phyloP scores from a whole-genome alignment of 2,797 vertebrate genomes.

The Chelmon rostratus region DNA sequence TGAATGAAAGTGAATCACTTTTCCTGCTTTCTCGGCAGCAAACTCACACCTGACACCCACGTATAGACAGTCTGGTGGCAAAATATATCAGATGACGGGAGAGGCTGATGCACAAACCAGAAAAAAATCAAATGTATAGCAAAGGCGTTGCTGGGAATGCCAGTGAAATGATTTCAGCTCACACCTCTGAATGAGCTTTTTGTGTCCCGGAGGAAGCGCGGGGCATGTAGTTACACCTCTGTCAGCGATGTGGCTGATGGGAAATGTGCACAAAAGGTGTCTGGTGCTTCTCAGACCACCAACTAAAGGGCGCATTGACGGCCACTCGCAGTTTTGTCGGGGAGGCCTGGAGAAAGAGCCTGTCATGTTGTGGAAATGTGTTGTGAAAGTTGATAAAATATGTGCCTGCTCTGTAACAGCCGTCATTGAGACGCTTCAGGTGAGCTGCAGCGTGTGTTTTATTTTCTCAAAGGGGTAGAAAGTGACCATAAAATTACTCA shows the following conservation, averaged over 20 bases:
- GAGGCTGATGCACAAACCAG: too few species aligned
- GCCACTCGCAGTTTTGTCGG: neutral
- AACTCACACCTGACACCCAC: neutral
- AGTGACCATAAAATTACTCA: neutral
- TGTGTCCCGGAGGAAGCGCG: neutral
- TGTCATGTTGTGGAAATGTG: neutral
- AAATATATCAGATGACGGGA: too few species aligned
- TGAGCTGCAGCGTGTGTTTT: neutral
- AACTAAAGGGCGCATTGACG: neutral
- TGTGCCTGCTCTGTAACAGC: neutral
- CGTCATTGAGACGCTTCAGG: too few species aligned
- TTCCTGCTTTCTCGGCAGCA: constrained; percentile 2
- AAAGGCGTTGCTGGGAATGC: neutral
- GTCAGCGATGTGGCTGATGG: neutral
- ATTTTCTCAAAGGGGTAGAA: neutral
- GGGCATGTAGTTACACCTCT: neutral
- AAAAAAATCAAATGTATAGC: neutral
- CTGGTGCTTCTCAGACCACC: neutral
- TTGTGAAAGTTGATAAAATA: neutral
- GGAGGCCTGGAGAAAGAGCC: neutral
- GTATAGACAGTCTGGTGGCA: too few species aligned
- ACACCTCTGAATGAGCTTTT: neutral
- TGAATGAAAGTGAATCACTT: constrained; percentile 2
- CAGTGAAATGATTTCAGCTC: neutral
- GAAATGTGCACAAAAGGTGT: neutral